Evolutionary conservation across 1,140 invertebrate species (phyloP), one percentile per base, ranked within the genome.

Genomic region (Drosophila parvula): DNA sequence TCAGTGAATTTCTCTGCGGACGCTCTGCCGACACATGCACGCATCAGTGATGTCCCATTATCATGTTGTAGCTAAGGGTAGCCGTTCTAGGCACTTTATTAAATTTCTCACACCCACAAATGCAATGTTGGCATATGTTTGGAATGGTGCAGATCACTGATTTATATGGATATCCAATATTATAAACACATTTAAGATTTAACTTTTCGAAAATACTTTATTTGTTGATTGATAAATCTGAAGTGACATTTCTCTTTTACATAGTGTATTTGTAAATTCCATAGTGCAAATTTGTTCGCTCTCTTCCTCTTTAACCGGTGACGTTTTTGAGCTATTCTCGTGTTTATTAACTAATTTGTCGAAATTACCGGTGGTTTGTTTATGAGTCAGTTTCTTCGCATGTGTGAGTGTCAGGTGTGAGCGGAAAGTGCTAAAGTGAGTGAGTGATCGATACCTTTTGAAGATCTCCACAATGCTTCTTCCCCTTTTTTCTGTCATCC

Each of bases 301-400:
- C 14, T n/a, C 34, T 47, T 45, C 30, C 56, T 65, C 36, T 74
- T 44, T 53, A 44, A 48, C 48, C 45, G 53, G 30, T 73, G 53
- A 85, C 69, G 79, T 34, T 86, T 80, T 55, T 36, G 61, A 55
- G 69, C 74, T 81, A 75, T 78, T 75, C 41, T 69, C 67, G 64
- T 68, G 18, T 86, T 77, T 88, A 77, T 79, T 82, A 82, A 77
- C 65, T 67, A 86, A 86, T 65, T 81, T 79, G 83, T 77, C 62
- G 51, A 77, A 88, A 86, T 77, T 47, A 55, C 48, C 56, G 55
- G 40, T 67, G 63, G 18, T 57, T 60, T 34, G 51, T 58, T 63
- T 61, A 63, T 84, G 57, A 73, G 60, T 83, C 81, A 79, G 51
- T 51, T 65, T 76, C 38, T 44, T 44, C 4, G 10, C 5, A 16